Evolutionary conservation across 2,797 vertebrate genomes (phyloP).

Genomic region (Spinibarbus caldwelli): DNA sequence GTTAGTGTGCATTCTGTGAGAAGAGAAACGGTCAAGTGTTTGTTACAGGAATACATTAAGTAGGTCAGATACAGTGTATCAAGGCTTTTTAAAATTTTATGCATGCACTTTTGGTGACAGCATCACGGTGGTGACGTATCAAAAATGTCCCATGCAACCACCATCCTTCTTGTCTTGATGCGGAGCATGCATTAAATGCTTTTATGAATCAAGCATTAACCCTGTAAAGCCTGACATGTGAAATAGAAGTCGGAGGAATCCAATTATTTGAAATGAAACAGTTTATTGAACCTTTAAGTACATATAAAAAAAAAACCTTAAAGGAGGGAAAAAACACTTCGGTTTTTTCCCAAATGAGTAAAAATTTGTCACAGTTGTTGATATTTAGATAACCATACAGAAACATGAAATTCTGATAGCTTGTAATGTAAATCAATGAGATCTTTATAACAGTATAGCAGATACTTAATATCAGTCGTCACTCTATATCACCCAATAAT

Average conservation of each 20-base stretch:
- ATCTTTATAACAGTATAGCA: background rate
- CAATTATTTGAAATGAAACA: background rate
- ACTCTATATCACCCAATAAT: background rate
- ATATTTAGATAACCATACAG: background rate
- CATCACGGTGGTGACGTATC: background rate
- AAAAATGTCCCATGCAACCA: background rate
- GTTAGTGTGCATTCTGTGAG: slow-evolving; percentile 19
- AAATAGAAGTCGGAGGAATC: background rate
- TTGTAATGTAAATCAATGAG: background rate
- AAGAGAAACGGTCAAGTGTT: background rate
- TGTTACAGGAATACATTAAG: slow-evolving; percentile 17
- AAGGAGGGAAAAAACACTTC: background rate
- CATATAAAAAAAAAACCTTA: background rate
- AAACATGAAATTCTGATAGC: background rate
- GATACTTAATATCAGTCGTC: background rate
- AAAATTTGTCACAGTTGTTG: background rate
- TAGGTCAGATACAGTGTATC: slow-evolving; percentile 20
- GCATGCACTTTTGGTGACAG: slow-evolving; percentile 1
- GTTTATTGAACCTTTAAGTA: background rate
- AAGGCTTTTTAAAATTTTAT: slow-evolving; percentile 15
- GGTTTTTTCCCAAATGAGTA: background rate
- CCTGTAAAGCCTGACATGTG: background rate
- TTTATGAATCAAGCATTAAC: background rate
- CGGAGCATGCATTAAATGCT: background rate
- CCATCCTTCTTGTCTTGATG: background rate